Base-by-base conservation (phyloP, 2,797 vertebrate species). In the Eupleurogrammus muticus region DNA sequence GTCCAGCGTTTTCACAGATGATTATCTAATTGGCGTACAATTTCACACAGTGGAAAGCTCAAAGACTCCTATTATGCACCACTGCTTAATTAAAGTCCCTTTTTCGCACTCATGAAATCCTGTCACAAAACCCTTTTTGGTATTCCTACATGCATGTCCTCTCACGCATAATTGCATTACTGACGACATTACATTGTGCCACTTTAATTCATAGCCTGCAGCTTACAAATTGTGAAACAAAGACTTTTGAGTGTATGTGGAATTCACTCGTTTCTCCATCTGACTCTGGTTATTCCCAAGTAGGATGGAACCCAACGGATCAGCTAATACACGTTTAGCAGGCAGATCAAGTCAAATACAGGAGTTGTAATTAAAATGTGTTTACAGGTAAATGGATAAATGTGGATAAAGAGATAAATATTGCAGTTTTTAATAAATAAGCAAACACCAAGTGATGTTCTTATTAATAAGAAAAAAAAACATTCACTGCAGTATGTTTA, bases 161-260 rank as follows among this genome's bases (percentile, higher is more conserved):
- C 85, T 85, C 88, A 88, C 75, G 55, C 81, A 87, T 92, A 90
- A 93, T 91, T 90, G 85, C 89, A 92, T 91, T 90, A 92, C 46
- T 58, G 77, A 71, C 86, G 64, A 73, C 68, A 64, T 87, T 82
- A 81, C 83, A 90, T 84, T 88, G 88, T 92, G 79, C 70, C 70
- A 50, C 82, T 79, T 86, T 85, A 84, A 89, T 85, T 90, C 84
- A 75, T 67, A 70, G 83, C 82, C 85, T 4, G 62, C 73, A 63
- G 84, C 77, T 85, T 87, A 85, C 87, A 82, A 60, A 65, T 67
- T 54, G 62, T 61, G 65, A 87, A 87, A 90, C 83, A 90, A 88
- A 89, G 86, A 73, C 55, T 40, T 0, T 11, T 63, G 13, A 65
- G 75, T 53, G 23, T 79, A 66, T 76, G 78, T 70, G 68, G 71